These are phyloP conservation scores for Chymomyza fuscimana DNA, from an alignment of 2,888 invertebrate species.

Conservation along the genomic window DNA sequence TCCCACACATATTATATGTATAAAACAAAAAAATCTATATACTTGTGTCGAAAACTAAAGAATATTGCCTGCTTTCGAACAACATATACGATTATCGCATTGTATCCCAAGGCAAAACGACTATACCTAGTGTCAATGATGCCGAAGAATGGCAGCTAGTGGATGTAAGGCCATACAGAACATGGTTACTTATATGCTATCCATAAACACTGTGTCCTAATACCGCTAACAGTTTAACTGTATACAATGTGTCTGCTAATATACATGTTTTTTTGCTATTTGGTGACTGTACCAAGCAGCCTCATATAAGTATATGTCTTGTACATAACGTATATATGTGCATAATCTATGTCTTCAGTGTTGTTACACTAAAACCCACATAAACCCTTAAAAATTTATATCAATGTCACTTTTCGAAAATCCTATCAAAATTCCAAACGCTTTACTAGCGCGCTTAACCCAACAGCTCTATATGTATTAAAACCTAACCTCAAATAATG, in stretches of 20 bases:
- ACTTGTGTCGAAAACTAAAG: no score
- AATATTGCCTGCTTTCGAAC: slow-evolving; percentile 87
- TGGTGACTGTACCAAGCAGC: neutral
- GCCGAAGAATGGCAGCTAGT: slow-evolving; percentile 90
- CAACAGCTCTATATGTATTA: no score
- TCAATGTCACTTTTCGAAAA: neutral
- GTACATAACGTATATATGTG: neutral
- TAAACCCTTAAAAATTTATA: neutral
- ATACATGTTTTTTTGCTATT: neutral
- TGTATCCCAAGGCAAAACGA: slow-evolving; percentile 95
- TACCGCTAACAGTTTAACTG: neutral
- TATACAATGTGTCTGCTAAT: no score
- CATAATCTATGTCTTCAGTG: neutral
- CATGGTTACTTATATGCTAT: slow-evolving; percentile 64
- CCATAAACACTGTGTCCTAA: slow-evolving; percentile 17
- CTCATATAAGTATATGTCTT: neutral
- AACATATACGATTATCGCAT: slow-evolving; percentile 92
- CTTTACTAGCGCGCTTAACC: neutral
- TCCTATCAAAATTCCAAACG: neutral
- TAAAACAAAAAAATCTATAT: neutral
- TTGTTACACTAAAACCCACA: neutral
- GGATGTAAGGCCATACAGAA: slow-evolving; percentile 85
- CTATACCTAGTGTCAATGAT: slow-evolving; percentile 95
- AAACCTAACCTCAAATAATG: neutral
- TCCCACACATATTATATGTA: neutral